Conservation (phyloP, 2,888 invertebrate species). For the Xestoiulus laeticollis region DNA sequence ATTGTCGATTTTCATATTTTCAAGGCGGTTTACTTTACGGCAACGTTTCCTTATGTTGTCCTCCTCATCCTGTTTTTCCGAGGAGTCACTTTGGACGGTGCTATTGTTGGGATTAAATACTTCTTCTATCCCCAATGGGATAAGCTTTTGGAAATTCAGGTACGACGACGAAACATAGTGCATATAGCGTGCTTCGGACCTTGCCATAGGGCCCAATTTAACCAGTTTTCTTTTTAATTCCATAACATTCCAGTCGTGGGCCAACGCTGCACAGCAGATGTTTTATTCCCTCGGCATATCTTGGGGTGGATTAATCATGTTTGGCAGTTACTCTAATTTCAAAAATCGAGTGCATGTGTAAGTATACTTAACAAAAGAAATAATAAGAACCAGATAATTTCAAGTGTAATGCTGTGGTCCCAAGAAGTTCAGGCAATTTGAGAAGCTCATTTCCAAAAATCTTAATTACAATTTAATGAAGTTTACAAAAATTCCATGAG, state of each 20-base stretch:
- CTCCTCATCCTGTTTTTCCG: constrained; percentile 60
- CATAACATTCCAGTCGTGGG: constrained; percentile 73
- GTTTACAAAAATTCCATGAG: background rate
- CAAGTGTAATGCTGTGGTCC: no score
- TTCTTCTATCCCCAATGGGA: constrained; percentile 61
- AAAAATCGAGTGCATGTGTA: constrained; percentile 66
- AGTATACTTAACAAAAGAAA: constrained; percentile 4
- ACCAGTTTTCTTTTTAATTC: background rate
- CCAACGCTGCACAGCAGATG: constrained; percentile 83
- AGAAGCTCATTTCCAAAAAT: no score
- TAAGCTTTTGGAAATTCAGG: constrained; percentile 59
- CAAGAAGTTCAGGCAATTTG: no score
- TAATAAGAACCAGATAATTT: no score
- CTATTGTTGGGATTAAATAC: constrained; percentile 60
- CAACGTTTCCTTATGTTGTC: constrained; percentile 61
- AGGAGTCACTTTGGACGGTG: constrained; percentile 60
- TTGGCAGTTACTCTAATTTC: constrained; percentile 72
- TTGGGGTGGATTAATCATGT: constrained; percentile 79
- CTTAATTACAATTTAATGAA: no score
- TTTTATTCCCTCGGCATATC: constrained; percentile 86
- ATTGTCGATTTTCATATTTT: background rate
- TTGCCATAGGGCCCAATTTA: background rate
- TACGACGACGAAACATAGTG: constrained; percentile 47
- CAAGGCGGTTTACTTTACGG: constrained; percentile 61
- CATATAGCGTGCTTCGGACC: background rate